Conservation (phyloP, 2,888 invertebrate species). For the Hemicrepidius hirtus region DNA sequence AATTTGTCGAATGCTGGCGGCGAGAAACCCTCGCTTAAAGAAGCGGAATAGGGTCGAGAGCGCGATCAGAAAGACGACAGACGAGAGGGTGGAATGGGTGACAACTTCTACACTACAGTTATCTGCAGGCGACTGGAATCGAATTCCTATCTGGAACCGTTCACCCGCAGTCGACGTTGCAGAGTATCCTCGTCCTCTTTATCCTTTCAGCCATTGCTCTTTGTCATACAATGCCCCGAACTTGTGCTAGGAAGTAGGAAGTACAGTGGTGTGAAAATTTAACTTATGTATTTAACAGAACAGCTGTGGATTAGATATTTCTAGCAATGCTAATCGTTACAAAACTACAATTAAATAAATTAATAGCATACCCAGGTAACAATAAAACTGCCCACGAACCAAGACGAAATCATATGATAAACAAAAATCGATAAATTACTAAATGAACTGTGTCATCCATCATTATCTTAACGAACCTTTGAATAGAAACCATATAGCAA, state of each 20-base stretch:
- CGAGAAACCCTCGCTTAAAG: conserved; percentile 52
- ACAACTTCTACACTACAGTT: conserved; percentile 51
- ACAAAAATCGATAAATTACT: too few relatives aligned
- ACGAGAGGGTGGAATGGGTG: conserved; percentile 50
- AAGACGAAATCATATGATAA: too few relatives aligned
- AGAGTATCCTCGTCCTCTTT: conserved; percentile 32
- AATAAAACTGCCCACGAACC: too few relatives aligned
- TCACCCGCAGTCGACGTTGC: conserved; percentile 47
- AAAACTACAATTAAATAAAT: too few relatives aligned
- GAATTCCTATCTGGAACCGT: conserved; percentile 49
- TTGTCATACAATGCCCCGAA: conserved; percentile 30
- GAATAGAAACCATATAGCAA: too few relatives aligned
- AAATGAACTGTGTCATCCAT: too few relatives aligned
- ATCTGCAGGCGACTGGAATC: conserved; percentile 49
- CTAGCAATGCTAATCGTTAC: too few relatives aligned
- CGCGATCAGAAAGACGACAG: conserved; percentile 52
- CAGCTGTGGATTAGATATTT: too few relatives aligned
- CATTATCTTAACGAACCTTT: too few relatives aligned
- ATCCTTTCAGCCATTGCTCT: conserved; percentile 38
- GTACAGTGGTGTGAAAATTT: conserved; percentile 14
- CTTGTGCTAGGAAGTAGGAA: conserved; percentile 2
- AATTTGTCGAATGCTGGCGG: conserved; percentile 53
- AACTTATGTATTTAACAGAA: background rate
- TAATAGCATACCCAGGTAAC: too few relatives aligned
- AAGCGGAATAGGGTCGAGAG: conserved; percentile 52